Percentiles rank a stretch among this genome's conserved stretches.
Conservation (phyloP, 2,888 invertebrate genomes). For the Lochmaea capreae region DNA sequence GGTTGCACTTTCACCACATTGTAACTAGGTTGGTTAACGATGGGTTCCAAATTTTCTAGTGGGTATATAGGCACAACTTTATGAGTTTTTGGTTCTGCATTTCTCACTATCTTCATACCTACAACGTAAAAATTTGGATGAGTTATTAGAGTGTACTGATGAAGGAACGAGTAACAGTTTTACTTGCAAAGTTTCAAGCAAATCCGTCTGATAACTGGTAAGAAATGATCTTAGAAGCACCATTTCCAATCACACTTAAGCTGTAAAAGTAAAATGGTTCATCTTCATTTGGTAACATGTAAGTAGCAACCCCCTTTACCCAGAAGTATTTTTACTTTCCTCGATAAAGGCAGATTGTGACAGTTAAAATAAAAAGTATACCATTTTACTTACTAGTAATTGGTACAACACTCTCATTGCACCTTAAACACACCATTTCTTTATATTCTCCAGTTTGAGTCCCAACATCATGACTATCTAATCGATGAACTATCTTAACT, state of each 20-base stretch:
- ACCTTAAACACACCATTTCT: constrained; percentile 71
- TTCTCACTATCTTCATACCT: constrained; percentile 55
- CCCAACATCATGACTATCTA: constrained; percentile 71
- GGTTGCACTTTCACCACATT: constrained; percentile 62
- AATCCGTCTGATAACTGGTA: neutral
- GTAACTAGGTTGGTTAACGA: constrained; percentile 41
- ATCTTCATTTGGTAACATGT: neutral
- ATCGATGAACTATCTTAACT: constrained; percentile 69
- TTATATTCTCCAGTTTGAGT: constrained; percentile 75
- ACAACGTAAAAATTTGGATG: constrained; percentile 12
- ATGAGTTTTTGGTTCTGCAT: constrained; percentile 46
- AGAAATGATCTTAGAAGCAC: neutral
- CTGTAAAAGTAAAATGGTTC: neutral
- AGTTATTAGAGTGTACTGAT: neutral
- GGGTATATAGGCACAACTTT: constrained; percentile 42
- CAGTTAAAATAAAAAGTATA: constrained; percentile 1
- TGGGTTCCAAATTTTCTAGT: constrained; percentile 32
- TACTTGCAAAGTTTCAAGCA: neutral
- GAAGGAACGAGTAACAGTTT: neutral
- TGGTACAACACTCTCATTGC: constrained; percentile 65
- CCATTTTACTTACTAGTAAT: constrained; percentile 36
- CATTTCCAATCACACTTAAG: neutral
- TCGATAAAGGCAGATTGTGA: neutral
- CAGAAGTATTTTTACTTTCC: constrained; percentile 5
- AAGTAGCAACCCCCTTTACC: too few relatives aligned